Percentiles rank a stretch among this genome's conserved stretches.
phyloP scores from a whole-genome alignment of 1,140 invertebrate species.

The Anastatus disparis region DNA sequence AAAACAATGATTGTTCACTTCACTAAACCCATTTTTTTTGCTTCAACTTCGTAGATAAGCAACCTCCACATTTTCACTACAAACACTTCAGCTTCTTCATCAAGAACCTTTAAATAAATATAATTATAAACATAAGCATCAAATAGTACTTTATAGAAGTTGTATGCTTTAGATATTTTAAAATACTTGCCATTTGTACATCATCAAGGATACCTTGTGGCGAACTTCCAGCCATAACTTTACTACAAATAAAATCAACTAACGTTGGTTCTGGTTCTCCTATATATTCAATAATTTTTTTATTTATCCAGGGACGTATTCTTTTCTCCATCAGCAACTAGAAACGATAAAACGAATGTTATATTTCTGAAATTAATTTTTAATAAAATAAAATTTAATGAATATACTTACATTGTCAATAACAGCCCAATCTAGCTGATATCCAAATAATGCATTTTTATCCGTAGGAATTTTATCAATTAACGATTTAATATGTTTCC shows the following conservation, averaged over 20 bases:
- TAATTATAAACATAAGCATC: neutral
- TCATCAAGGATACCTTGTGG: slow-evolving; percentile 96
- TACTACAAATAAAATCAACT: slow-evolving; percentile 98
- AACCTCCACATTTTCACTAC: slow-evolving; percentile 99
- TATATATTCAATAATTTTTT: slow-evolving; percentile 99
- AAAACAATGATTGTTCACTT: slow-evolving; percentile 67
- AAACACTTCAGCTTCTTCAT: slow-evolving; percentile 99
- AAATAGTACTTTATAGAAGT: neutral
- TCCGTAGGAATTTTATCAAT: slow-evolving; percentile 99
- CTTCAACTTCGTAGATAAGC: slow-evolving; percentile 98
- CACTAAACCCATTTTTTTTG: slow-evolving; percentile 89
- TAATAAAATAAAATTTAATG: slow-evolving; percentile 25
- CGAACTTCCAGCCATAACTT: slow-evolving; percentile 91
- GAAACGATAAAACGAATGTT: slow-evolving; percentile 41
- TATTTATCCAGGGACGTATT: slow-evolving; percentile 99
- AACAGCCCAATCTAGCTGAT: slow-evolving; percentile 90
- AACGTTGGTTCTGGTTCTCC: slow-evolving; percentile 98
- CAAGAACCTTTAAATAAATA: slow-evolving; percentile 81
- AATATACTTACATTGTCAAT: slow-evolving; percentile 82
- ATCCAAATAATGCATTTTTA: slow-evolving; percentile 94
- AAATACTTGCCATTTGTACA: slow-evolving; percentile 91
- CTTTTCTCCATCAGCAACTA: slow-evolving; percentile 93
- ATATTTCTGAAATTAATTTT: neutral
- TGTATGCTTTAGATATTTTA: neutral
- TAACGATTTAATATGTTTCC: slow-evolving; percentile 94